These are phyloP conservation scores for Cinara cedri DNA, from an alignment of 2,888 invertebrate species.

Conservation along the genomic window DNA sequence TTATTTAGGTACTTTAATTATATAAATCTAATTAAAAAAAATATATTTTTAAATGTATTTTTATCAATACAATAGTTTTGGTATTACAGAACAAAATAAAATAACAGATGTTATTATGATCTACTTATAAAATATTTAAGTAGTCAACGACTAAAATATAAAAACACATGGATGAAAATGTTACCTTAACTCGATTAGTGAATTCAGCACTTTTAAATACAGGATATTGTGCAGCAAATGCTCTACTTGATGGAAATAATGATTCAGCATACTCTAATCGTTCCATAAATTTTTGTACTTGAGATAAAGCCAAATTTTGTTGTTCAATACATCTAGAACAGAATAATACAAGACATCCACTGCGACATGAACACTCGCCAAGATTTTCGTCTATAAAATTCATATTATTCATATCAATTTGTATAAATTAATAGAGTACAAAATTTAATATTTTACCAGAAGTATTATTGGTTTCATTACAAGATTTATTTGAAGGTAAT, in stretches of 20 bases:
- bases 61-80: not conserved
- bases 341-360: constrained; percentile 76
- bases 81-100: not conserved
- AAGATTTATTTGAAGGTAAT: constrained; percentile 22
- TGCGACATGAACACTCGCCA: constrained; percentile 62
- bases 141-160: not conserved
- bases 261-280: constrained; percentile 78
- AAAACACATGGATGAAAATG: not conserved
- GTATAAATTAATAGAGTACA: not conserved
- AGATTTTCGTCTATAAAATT: constrained; percentile 52
- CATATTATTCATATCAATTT: too few species aligned
- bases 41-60: too few species aligned
- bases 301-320: constrained; percentile 76
- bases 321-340: constrained; percentile 74
- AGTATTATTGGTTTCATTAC: constrained; percentile 1
- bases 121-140: not conserved
- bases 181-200: constrained; percentile 71
- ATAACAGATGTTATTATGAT: not conserved
- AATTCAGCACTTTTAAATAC: constrained; percentile 72
- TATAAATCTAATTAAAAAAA: not conserved
- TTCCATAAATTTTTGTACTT: constrained; percentile 75
- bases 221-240: constrained; percentile 77
- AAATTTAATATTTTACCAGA: constrained; percentile 27
- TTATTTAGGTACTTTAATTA: too few species aligned
- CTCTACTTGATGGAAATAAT: constrained; percentile 82